Evolutionary conservation across 2,888 invertebrate species (phyloP), one percentile per base, ranked within the genome.

Genomic region (Celastrina argiolus): DNA sequence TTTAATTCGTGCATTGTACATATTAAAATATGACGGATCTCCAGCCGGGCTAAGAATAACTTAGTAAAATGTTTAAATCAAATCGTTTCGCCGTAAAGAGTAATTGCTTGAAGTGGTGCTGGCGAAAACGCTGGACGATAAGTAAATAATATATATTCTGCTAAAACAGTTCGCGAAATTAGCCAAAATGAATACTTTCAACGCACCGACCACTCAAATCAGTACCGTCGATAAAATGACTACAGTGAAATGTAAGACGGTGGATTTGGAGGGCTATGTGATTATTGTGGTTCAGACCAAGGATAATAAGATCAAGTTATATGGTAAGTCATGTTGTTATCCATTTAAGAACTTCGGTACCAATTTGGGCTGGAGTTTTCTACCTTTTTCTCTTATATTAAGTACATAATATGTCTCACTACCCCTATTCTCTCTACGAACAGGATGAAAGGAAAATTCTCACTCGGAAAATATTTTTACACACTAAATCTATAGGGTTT

Each of bases 211-310:
- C 2, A 89, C 90, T 70, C 90, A 90, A 75, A 90, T 91, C 69
- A 91, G 86, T 74, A 79, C 91, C 28, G 83, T 91, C 69, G 89
- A 88, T 71, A 91, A 90, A 79, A 78, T 88, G 83, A 91, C 90
- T 73, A 90, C 91, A 68, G 91, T 91, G 39, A 91, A 92, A 79
- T 88, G 88, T 72, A 91, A 92, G 79, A 88, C 90, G 91, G 97
- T 98, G 83, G 97, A 98, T 93, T 93, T 98, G 83, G 97, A 97
- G 81, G 98, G 98, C 81, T 98, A 98, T 92, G 97, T 98, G 83
- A 97, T 98, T 84, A 97, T 98, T 83, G 93, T 98, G 83, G 97
- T 97, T 75, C 97, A 97, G 92, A 97, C 97, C 81, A 96, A 96
- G 87, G 97, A 97, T 89, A 97, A 97, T 86, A 97, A 97, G 92